Conservation (phyloP, 2,888 invertebrate genomes). For the Operophtera brumata region DNA sequence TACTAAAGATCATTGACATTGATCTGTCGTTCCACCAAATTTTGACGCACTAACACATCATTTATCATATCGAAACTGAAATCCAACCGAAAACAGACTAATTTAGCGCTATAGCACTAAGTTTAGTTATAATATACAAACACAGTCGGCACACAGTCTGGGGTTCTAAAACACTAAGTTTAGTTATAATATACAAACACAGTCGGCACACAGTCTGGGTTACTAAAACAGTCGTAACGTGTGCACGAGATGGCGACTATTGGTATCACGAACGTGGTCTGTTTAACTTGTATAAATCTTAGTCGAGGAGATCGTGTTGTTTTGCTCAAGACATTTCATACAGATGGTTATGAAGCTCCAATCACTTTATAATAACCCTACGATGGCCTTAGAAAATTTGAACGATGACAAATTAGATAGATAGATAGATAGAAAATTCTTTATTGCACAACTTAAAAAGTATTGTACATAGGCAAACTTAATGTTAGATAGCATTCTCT, state of each 20-base stretch:
- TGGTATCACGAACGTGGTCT: conserved; percentile 21
- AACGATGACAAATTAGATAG: too few species aligned
- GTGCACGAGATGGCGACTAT: conserved; percentile 19
- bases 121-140: conserved; percentile 7
- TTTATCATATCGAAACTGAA: too few species aligned
- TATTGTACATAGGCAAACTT: too few species aligned
- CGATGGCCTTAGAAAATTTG: too few species aligned
- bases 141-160: conserved; percentile 9
- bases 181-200: conserved; percentile 9
- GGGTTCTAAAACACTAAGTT: conserved; percentile 18
- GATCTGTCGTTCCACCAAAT: too few species aligned
- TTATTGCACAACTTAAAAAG: too few species aligned
- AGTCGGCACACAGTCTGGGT: conserved; percentile 7
- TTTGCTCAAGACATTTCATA: background rate
- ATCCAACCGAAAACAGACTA: background rate
- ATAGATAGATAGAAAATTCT: too few species aligned
- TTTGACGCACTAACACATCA: too few species aligned
- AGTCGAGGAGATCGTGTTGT: background rate
- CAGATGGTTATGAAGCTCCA: too few species aligned
- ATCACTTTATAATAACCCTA: too few species aligned
- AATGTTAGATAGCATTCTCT: too few species aligned
- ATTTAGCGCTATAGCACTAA: conserved; percentile 2
- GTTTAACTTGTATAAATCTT: conserved; percentile 15
- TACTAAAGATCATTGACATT: too few species aligned
- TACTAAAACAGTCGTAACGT: conserved; percentile 18